phyloP scores from a whole-genome alignment of 2,113 vertebrate species.

The Thoracochromis brauschi region DNA sequence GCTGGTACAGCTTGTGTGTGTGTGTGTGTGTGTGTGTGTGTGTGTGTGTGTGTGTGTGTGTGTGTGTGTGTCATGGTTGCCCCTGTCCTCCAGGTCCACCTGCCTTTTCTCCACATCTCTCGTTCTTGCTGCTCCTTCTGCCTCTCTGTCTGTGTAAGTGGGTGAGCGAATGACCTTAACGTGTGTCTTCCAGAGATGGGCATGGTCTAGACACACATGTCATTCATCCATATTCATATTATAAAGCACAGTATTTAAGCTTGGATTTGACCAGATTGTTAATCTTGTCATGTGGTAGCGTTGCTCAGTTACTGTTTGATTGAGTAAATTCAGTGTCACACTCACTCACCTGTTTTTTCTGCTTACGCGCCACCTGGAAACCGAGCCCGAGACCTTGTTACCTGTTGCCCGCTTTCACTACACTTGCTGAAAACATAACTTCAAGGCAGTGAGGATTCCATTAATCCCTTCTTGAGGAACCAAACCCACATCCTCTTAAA shows the following conservation, averaged over 20 bases:
- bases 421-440: background rate
- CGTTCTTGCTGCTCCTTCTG: background rate
- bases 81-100: background rate
- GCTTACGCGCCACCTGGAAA: background rate
- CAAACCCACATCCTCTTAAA: background rate
- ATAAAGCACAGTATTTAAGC: background rate
- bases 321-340: background rate
- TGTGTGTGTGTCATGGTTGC: background rate
- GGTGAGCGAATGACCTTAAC: background rate
- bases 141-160: background rate
- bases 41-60: background rate
- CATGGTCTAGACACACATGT: background rate
- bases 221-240: background rate
- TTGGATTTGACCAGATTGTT: background rate
- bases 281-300: rapidly evolving
- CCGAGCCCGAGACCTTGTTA: background rate
- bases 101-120: background rate
- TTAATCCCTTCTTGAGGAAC: background rate
- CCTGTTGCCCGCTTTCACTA: background rate
- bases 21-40: background rate
- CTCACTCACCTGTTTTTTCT: background rate
- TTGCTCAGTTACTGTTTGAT: background rate
- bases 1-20: background rate
- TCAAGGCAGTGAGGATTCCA: background rate
- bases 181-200: background rate